Conservation (phyloP, 1,140 invertebrate genomes). For the Ceratina calcarata region DNA sequence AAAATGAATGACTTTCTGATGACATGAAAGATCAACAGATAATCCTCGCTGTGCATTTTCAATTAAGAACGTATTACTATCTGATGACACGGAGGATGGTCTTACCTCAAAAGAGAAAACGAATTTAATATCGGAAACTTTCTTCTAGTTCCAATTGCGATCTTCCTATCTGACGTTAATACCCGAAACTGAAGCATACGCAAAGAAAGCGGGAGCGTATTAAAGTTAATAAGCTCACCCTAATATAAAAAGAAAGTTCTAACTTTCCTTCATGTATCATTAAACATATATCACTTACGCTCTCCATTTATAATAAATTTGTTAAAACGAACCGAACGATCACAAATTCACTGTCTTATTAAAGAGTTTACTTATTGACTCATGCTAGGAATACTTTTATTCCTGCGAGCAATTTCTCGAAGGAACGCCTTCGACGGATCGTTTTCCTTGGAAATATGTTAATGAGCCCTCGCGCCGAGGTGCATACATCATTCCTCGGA, state of each 20-base stretch:
- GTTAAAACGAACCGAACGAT: neutral
- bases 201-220: neutral
- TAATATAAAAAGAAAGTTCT: neutral
- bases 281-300: neutral
- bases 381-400: neutral
- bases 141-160: neutral
- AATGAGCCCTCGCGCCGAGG: neutral
- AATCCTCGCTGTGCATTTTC: no score
- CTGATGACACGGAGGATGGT: no score
- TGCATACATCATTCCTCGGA: constrained; percentile 12
- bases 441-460: constrained; percentile 44
- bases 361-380: no score
- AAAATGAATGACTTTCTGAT: neutral
- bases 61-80: no score
- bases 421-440: neutral
- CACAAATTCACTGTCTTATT: neutral
- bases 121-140: neutral
- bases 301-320: neutral
- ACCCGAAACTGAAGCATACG: neutral
- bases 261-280: neutral
- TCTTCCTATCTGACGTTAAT: neutral
- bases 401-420: neutral
- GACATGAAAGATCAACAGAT: no score
- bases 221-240: neutral
- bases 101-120: neutral